Evolutionary conservation across 2,113 vertebrate genomes (phyloP), one percentile per base, ranked within the genome.

Genomic region (Aplodontia rufa): DNA sequence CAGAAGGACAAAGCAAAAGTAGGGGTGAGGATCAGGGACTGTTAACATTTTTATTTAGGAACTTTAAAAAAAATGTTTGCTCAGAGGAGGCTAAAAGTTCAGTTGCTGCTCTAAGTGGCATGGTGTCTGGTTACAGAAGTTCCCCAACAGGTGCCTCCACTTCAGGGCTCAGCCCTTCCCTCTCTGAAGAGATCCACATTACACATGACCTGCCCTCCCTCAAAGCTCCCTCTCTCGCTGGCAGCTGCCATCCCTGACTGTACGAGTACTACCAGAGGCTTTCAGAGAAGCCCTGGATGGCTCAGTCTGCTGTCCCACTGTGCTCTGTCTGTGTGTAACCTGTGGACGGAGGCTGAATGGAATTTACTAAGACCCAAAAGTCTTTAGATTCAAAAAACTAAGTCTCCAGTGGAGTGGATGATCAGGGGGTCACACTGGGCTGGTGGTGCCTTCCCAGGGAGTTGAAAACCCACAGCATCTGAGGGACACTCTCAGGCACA

Each of bases 121-220:
- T 10, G 60, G 81, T 91, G 45, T 96, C 82, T 93, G 76, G 81
- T 95, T 96, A 93, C 84, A 83, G 90, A 95, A 64, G 68, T 95
- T 72, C 90, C 60, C 64, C 83, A 42, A 75, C 14, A 26, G 90
- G 37, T 11, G 2, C 37, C 75, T 96, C 75, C 28, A 47, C 58
- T 55, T 80, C 17, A 64, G 78, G 53, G 11, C 32, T 78, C 55
- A 80, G 40, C 8, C 51, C 49, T 10, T 53, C 42, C 49, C 49
- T 11, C 45, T 74, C 37, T 5, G n/a, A n/a, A 49, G 28, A 91
- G 30, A 47, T 51, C 55, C n/a, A 17, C 19, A 9, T 49, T 22
- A 20, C 35, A 62, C 42, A 49, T 10, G 10, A 8, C 2, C 6
- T 13, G 9, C 5, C 6, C 4, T 12, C 51, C 90, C 74, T 45